These are phyloP conservation scores for Pollenia griseotomentosa DNA, from an alignment of 2,888 invertebrate species.

Conservation along the genomic window DNA sequence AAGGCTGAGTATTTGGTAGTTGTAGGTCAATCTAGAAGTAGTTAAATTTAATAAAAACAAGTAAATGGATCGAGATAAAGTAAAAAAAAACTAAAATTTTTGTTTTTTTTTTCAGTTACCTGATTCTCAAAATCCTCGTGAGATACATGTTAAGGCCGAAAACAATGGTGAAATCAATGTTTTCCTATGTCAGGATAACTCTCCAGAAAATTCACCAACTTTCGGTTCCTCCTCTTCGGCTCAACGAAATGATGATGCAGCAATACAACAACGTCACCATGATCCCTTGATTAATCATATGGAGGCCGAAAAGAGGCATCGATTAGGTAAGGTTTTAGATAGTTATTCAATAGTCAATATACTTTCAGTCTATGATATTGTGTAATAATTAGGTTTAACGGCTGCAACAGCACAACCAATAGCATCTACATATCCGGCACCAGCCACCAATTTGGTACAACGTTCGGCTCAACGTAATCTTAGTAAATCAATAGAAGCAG, in stretches of 20 bases:
- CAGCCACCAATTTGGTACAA: constrained; percentile 71
- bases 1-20: constrained; percentile 22
- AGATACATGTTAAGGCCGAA: constrained; percentile 95
- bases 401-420: constrained; percentile 67
- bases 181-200: constrained; percentile 95
- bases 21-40: constrained; percentile 30
- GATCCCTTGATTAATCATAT: constrained; percentile 88
- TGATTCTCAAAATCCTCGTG: constrained; percentile 87
- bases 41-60: background rate
- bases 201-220: constrained; percentile 83
- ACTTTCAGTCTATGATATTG: background rate
- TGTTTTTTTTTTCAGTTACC: constrained; percentile 85
- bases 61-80: constrained; percentile 7
- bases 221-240: constrained; percentile 78
- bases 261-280: constrained; percentile 76
- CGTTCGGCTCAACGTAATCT: constrained; percentile 84
- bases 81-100: background rate
- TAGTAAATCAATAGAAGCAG: constrained; percentile 83
- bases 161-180: constrained; percentile 97
- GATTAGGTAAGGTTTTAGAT: constrained; percentile 80
- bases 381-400: constrained; percentile 68
- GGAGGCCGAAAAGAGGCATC: constrained; percentile 85
- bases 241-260: constrained; percentile 75
- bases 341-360: background rate
- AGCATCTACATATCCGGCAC: constrained; percentile 80